These are phyloP conservation scores for Semotilus atromaculatus DNA, from an alignment of 2,797 vertebrate species.

Conservation along the genomic window DNA sequence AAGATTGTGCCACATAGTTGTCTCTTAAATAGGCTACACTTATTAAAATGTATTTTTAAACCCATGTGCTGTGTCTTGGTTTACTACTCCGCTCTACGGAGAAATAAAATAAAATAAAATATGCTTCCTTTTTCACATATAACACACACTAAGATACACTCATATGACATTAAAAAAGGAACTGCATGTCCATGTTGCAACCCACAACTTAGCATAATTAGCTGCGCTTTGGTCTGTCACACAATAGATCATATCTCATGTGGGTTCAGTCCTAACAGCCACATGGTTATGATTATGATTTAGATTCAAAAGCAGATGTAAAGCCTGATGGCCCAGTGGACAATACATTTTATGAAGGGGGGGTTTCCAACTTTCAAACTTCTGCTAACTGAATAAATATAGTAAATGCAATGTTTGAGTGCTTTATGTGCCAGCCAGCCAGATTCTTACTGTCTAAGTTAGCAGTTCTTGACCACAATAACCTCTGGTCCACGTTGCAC, in stretches of 20 bases:
- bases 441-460: neutral
- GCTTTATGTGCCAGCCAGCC: neutral
- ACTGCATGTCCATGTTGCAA: neutral
- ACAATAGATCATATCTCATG: neutral
- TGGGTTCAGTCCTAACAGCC: neutral
- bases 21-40: neutral
- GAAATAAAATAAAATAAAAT: neutral
- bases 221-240: neutral
- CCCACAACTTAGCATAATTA: neutral
- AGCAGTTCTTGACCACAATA: neutral
- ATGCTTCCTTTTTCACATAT: neutral
- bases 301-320: neutral
- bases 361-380: neutral
- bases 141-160: neutral
- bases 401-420: neutral
- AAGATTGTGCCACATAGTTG: conserved; percentile 14
- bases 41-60: conserved; percentile 16
- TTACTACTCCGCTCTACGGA: neutral
- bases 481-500: neutral
- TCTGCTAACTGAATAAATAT: neutral
- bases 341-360: neutral
- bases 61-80: neutral
- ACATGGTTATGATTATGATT: neutral
- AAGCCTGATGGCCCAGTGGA: neutral
- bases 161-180: conserved; percentile 1